Evolutionary conservation across 2,888 invertebrate genomes (phyloP).

Genomic region (Campaea margaritaria): DNA sequence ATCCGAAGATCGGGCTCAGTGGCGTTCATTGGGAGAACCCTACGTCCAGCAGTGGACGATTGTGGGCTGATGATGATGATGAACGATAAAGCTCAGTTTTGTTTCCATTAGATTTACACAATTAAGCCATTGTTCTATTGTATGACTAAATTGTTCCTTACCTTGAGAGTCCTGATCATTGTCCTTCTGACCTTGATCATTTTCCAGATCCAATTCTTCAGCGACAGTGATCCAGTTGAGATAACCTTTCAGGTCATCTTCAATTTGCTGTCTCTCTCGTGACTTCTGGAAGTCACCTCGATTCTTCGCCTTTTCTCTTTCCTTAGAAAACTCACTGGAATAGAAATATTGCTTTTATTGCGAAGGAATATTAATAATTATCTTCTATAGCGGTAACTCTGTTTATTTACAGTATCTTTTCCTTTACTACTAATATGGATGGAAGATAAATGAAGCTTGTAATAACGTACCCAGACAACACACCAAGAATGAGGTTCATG

Average conservation of each 20-base stretch:
- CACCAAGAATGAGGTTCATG: constrained; percentile 99
- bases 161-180: constrained; percentile 87
- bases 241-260: constrained; percentile 98
- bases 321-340: constrained; percentile 98
- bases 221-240: constrained; percentile 99
- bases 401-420: no score
- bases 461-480: constrained; percentile 95
- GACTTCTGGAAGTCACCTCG: constrained; percentile 99
- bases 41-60: no score
- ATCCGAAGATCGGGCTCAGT: no score
- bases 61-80: no score
- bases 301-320: constrained; percentile 99
- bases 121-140: no score
- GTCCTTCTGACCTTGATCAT: constrained; percentile 90
- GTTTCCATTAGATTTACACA: no score
- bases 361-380: no score
- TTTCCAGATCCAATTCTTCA: constrained; percentile 98
- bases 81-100: no score
- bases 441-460: neutral
- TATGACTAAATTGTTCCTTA: no score
- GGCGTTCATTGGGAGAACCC: no score
- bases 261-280: constrained; percentile 98
- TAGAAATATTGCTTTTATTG: neutral
- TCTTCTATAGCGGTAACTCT: no score
- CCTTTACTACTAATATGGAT: no score